Percentiles rank a stretch among this genome's conserved stretches.
Conservation (phyloP, 2,797 vertebrate genomes). For the Halcyon badia region DNA sequence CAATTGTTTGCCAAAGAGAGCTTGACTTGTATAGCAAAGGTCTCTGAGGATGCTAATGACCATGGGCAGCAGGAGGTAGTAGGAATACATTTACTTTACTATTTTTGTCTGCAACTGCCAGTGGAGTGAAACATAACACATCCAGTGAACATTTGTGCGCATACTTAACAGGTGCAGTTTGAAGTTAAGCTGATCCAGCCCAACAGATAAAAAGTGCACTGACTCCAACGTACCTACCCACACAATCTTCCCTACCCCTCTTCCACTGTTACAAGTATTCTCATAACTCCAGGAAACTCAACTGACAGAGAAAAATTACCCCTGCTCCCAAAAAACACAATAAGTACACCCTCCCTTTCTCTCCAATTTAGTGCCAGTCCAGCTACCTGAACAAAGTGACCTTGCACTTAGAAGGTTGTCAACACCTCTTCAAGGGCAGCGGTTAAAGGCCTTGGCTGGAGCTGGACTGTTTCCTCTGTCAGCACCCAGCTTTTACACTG, state of each 20-base stretch:
- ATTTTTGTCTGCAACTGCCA: neutral
- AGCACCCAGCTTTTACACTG: neutral
- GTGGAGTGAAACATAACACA: neutral
- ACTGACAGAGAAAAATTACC: neutral
- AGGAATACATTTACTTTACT: neutral
- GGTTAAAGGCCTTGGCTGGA: neutral
- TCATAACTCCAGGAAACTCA: neutral
- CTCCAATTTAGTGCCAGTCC: neutral
- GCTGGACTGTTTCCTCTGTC: neutral
- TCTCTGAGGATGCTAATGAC: neutral
- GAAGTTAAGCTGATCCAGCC: neutral
- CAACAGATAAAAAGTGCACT: neutral
- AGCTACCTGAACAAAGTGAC: neutral
- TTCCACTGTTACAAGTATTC: neutral
- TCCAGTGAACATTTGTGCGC: neutral
- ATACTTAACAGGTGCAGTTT: rapidly evolving
- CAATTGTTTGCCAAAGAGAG: neutral
- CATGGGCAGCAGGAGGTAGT: neutral
- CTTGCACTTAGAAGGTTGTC: neutral
- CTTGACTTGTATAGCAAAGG: neutral
- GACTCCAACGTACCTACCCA: rapidly evolving
- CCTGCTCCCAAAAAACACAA: neutral
- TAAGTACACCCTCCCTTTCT: neutral
- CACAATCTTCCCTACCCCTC: neutral
- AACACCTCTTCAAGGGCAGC: neutral